Percentiles rank a stretch among this genome's conserved stretches.
These are phyloP conservation scores for Calameuta idolon DNA, from an alignment of 2,888 invertebrate genomes.

Conservation along the genomic window DNA sequence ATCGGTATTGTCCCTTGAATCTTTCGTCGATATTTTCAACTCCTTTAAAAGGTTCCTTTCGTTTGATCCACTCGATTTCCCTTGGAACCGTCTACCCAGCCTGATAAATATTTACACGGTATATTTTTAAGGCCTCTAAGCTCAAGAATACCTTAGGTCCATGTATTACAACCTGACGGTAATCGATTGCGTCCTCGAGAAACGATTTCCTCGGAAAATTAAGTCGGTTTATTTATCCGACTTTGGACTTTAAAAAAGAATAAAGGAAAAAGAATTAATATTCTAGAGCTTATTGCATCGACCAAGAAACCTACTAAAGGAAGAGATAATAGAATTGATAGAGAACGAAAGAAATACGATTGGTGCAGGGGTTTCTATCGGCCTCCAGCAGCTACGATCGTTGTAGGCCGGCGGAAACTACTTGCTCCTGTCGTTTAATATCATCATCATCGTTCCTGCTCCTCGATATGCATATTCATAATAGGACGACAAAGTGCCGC, in stretches of 20 bases:
- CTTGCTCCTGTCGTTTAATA: slow-evolving; percentile 75
- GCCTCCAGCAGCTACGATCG: slow-evolving; percentile 85
- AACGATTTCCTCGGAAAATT: background rate
- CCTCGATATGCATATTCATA: slow-evolving; percentile 1
- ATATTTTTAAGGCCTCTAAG: background rate
- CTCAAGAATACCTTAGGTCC: background rate
- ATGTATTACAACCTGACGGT: background rate
- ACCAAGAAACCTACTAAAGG: background rate
- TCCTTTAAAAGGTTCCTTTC: background rate
- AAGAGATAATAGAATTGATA: background rate
- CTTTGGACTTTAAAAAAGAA: background rate
- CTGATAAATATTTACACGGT: background rate
- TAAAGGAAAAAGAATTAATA: background rate
- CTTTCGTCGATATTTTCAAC: background rate
- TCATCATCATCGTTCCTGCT: slow-evolving; percentile 28
- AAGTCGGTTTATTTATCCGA: background rate
- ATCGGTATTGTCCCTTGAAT: background rate
- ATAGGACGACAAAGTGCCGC: background rate
- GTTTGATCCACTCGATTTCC: background rate
- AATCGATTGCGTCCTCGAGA: background rate
- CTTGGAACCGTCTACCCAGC: background rate
- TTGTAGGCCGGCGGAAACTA: slow-evolving; percentile 97
- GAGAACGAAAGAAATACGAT: slow-evolving; percentile 19
- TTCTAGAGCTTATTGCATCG: background rate
- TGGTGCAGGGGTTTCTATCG: slow-evolving; percentile 90